Base-by-base conservation (phyloP, 2,888 invertebrate genomes). In the Anthrax anthrax region DNA sequence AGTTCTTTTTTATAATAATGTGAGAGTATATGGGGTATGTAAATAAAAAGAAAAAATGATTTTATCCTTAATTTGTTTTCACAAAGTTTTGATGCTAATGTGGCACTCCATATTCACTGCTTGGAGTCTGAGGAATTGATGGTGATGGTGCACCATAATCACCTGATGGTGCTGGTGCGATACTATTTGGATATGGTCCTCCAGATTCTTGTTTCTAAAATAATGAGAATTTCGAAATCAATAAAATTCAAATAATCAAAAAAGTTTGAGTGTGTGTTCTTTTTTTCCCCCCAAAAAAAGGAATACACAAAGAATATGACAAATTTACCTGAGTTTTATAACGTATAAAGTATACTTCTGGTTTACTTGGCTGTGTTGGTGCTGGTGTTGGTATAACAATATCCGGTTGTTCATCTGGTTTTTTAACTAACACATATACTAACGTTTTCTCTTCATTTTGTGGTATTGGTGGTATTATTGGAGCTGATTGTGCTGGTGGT, bases 381-480 rank as follows among this genome's bases (percentile, higher is more conserved):
- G 78, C 75, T 23, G 78, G 77, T 14, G 81, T 81, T 3, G 81
- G 81, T 17, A 81, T 74, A 41, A 72, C 64, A 54, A 81, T 73
- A 54, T 81, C 81, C 2, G 81, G 81, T 50, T 75, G 75, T 54
- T 81, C 81, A 57, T 81, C 81, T 8, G 81, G 81, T 60, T 80
- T 81, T 74, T 82, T 81, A 48, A 81, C 81, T 63, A 82, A 65
- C 47, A 82, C 82, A 65, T 82, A 82, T 54, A 82, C 80, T 56
- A 82, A 68, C 4, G 82, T 82, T 69, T 82, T 82, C 65, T 82
- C 80, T 64, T 82, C 81, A 58, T 80, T 80, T 58, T 79, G 81
- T 32, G 79, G 79, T 52, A 78, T 74, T 16, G 75, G 62, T 47
- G 70, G 77, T 57, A 77, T 77, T 44, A 77, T 55, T 17, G 77